Conservation (phyloP, 2,797 vertebrate species). For the Cyclura pinguis region DNA sequence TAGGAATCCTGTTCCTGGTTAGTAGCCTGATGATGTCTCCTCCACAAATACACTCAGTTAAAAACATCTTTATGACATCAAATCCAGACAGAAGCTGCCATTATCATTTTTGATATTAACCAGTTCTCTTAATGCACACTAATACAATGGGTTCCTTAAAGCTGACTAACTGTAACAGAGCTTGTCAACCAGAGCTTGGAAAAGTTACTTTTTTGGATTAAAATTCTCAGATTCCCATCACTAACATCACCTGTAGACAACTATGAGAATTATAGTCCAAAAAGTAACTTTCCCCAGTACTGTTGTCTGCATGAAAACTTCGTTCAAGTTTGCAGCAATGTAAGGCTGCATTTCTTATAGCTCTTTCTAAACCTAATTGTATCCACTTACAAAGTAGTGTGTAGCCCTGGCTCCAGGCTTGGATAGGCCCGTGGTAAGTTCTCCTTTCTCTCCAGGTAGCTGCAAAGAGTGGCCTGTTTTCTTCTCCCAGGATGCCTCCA, state of each 20-base stretch:
- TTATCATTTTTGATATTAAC: conserved; percentile 48
- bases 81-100: too few relatives aligned
- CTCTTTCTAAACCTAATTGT: neutral
- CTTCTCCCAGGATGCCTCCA: neutral
- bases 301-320: neutral
- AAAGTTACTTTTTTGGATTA: too few relatives aligned
- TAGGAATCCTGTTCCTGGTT: too few relatives aligned
- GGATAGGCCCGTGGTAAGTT: neutral
- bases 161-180: neutral
- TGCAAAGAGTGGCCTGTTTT: neutral
- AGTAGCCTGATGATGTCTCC: conserved; percentile 49
- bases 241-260: too few relatives aligned
- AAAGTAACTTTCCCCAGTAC: too few relatives aligned
- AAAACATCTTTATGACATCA: conserved; percentile 60
- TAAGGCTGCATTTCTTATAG: neutral
- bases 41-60: conserved; percentile 65
- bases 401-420: neutral
- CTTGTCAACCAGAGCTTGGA: too few relatives aligned
- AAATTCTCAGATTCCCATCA: too few relatives aligned
- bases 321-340: neutral
- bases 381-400: neutral
- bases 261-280: too few relatives aligned
- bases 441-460: neutral
- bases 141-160: neutral
- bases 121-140: conserved; percentile 61